Base-by-base conservation (phyloP, 1,140 invertebrate genomes). In the Octopus bimaculoides region DNA sequence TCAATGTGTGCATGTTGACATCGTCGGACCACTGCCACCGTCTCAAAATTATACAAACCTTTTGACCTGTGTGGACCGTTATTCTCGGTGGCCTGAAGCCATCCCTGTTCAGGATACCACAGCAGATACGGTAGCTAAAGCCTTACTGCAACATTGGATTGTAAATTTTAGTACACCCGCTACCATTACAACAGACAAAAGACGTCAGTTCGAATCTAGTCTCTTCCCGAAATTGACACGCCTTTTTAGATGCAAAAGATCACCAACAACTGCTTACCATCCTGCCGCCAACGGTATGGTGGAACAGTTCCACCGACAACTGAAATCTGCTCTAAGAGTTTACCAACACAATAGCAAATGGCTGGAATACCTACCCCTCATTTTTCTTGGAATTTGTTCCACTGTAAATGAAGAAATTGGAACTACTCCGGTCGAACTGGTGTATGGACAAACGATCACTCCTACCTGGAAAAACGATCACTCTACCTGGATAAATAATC, bases 81-180 rank as follows among this genome's bases (percentile, higher is more conserved):
- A 80, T 61, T 80, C 80, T 20, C 73, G 89, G 91, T 4, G 89
- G 92, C 78, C 78, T 89, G 6, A 82, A 76, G 81, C 91, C 88
- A 81, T 89, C 90, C 0, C 78, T 89, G n/a, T 92, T 86, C 87
- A 88, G 87, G 86, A 91, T 71, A 89, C 87, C 79, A 74, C 85
- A 10, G 87, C 89, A 41, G 86, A 5, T 85, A 89, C 12, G 88
- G 87, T 6, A 69, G 79, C 73, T 77, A 10, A 10, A 78, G 82
- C 84, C 5, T 83, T 92, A 52, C 81, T 87, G 41, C 56, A 77
- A 14, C 78, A 77, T 14, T 91, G 89, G 90, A 84, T 91, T 17
- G 53, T 85, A 9, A 73, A n/a, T n/a, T 91, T 86, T 82, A 89
- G 87, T 66, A 54, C 76, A 66, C 84, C 89, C 41, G 8, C 52